These are phyloP conservation scores for Parnassius smintheus DNA, from an alignment of 2,888 invertebrate species.

Conservation along the genomic window DNA sequence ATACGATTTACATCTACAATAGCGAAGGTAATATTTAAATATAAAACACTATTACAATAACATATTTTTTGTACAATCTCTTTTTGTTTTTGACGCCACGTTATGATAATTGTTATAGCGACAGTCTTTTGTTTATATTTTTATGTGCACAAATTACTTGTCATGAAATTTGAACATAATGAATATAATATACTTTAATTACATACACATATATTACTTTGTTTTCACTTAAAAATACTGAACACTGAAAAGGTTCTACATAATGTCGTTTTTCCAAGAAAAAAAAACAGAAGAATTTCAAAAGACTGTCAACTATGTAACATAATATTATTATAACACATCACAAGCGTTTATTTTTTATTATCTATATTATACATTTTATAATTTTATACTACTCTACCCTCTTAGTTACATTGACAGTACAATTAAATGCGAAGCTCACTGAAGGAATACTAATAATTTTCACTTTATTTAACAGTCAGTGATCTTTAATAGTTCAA, in stretches of 20 bases:
- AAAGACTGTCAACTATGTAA: constrained; percentile 3
- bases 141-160: not conserved
- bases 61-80: not conserved
- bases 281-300: not conserved
- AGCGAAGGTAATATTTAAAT: not conserved
- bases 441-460: not conserved
- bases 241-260: too few relatives aligned
- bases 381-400: constrained; percentile 15
- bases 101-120: not conserved
- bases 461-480: too few relatives aligned
- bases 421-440: constrained; percentile 19
- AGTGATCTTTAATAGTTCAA: too few relatives aligned
- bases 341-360: not conserved
- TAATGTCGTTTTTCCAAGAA: too few relatives aligned
- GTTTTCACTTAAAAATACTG: too few relatives aligned
- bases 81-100: not conserved
- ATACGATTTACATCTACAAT: constrained; percentile 11
- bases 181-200: too few relatives aligned
- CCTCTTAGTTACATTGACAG: constrained; percentile 2
- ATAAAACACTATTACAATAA: not conserved
- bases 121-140: constrained; percentile 10
- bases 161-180: not conserved
- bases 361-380: not conserved
- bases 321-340: not conserved
- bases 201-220: too few relatives aligned